Evolutionary conservation across 2,797 vertebrate genomes (phyloP).

Genomic region (Echiichthys vipera): DNA sequence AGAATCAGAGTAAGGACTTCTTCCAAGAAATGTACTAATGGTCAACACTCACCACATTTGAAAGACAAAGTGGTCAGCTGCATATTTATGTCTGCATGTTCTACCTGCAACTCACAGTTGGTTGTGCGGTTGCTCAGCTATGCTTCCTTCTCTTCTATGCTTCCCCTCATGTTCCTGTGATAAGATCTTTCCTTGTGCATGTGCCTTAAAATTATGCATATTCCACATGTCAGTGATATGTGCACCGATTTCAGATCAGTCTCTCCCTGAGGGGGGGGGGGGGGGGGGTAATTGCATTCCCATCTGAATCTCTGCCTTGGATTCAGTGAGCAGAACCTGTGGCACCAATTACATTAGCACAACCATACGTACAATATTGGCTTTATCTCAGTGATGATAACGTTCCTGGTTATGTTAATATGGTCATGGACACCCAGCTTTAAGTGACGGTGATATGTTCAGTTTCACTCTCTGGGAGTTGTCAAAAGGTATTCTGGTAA

Average conservation of each 20-base stretch:
- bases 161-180: neutral
- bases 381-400: slow-evolving; percentile 32
- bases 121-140: neutral
- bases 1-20: neutral
- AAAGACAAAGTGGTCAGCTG: neutral
- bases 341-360: slow-evolving; percentile 26
- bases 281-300: slow-evolving; percentile 33
- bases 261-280: too few species aligned
- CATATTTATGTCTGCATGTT: slow-evolving; percentile 7
- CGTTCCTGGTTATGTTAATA: slow-evolving; percentile 30
- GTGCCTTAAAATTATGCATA: slow-evolving; percentile 23
- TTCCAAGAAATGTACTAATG: neutral
- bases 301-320: neutral
- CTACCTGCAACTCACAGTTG: neutral
- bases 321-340: slow-evolving; percentile 16
- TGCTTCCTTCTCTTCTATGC: neutral
- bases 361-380: slow-evolving; percentile 26
- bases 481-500: neutral
- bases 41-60: slow-evolving; percentile 6
- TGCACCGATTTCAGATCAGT: neutral
- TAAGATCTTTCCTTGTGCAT: neutral
- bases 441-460: slow-evolving; percentile 18
- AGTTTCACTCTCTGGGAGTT: slow-evolving; percentile 8
- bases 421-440: slow-evolving; percentile 4
- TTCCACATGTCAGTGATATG: slow-evolving; percentile 30